phyloP scores from a whole-genome alignment of 2,113 vertebrate species.

The Furnarius figulus region DNA sequence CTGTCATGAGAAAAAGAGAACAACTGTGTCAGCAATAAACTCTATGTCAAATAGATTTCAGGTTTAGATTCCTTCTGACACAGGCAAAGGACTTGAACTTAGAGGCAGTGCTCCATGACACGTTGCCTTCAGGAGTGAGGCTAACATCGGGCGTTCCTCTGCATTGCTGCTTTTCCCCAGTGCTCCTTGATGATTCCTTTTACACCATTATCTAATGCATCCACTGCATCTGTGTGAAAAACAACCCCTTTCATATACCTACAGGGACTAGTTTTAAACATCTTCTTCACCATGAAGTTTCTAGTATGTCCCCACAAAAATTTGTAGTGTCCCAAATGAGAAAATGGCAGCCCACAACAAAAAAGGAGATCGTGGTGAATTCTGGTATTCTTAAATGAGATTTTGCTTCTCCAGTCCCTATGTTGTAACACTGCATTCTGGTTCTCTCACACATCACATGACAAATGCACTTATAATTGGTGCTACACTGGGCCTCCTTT shows the following conservation, averaged over 20 bases:
- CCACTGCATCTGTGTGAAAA: not conserved
- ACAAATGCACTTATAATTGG: not conserved
- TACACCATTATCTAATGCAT: not conserved
- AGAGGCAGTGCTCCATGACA: not conserved
- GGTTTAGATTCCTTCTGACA: not conserved
- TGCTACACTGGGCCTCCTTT: not conserved
- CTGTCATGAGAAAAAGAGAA: not conserved
- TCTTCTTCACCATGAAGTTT: not conserved
- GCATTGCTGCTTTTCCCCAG: not conserved
- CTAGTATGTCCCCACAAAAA: not conserved
- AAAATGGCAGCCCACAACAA: not conserved
- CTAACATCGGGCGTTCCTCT: not conserved
- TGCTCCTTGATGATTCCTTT: not conserved
- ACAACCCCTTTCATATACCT: not conserved
- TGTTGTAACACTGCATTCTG: not conserved
- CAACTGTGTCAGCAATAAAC: not conserved
- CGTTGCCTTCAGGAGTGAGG: not conserved
- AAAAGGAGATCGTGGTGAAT: not conserved
- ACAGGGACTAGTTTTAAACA: not conserved
- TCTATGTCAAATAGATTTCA: not conserved
- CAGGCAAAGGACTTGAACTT: not conserved
- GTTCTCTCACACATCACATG: not conserved
- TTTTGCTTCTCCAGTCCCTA: not conserved
- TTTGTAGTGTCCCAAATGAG: not conserved
- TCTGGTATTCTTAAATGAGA: not conserved